phyloP scores from a whole-genome alignment of 1,140 invertebrate genomes.

The Rhopalosiphum padi region DNA sequence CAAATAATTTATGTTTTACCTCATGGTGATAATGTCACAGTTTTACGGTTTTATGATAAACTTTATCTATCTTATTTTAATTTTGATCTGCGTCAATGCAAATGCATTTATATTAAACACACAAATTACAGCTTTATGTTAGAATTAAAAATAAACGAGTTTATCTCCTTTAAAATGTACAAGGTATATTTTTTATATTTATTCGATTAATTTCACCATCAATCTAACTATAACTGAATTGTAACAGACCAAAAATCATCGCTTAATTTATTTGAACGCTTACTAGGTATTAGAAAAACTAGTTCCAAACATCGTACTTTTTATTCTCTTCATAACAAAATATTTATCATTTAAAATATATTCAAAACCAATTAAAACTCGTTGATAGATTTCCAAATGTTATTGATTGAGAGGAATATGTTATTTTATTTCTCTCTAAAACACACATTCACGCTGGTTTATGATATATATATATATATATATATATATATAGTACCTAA shows the following conservation, averaged over 20 bases:
- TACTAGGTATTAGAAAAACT: neutral
- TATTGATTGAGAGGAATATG: constrained; percentile 7
- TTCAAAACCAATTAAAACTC: neutral
- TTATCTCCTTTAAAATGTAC: neutral
- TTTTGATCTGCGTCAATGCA: neutral
- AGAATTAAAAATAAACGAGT: constrained; percentile 6
- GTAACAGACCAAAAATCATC: neutral
- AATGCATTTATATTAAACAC: neutral
- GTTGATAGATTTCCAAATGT: neutral
- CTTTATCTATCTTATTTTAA: constrained; percentile 18
- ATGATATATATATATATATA: neutral
- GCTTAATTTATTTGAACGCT: neutral
- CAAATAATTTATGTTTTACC: neutral
- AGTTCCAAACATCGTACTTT: neutral
- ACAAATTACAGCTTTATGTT: neutral
- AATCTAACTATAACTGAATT: neutral
- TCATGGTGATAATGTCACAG: neutral
- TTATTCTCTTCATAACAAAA: neutral
- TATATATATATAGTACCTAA: neutral
- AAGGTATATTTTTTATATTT: neutral
- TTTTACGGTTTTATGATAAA: constrained; percentile 32
- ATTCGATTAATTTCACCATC: constrained; percentile 2
- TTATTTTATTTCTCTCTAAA: neutral
- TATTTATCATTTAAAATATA: neutral
- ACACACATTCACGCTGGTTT: neutral